Conservation (phyloP, 2,888 invertebrate species). For the Drosophila setosimentum region DNA sequence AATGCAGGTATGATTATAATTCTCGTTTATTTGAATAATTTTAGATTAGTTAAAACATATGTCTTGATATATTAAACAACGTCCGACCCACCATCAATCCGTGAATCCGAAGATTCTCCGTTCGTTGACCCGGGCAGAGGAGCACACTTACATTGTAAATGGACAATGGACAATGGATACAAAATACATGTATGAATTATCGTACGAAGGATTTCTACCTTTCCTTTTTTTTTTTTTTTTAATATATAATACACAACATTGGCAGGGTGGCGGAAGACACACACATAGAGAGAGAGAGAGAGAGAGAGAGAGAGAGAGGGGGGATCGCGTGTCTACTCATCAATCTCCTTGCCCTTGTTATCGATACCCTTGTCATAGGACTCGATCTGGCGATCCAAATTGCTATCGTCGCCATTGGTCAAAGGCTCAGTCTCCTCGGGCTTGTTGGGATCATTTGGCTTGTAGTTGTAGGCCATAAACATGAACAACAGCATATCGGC, state of each 20-base stretch:
- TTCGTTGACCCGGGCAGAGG: constrained; percentile 13
- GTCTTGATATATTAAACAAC: constrained; percentile 66
- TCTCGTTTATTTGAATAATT: constrained; percentile 60
- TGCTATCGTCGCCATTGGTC: constrained; percentile 30
- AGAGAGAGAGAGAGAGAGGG: background rate
- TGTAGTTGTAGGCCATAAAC: constrained; percentile 92
- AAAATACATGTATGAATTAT: constrained; percentile 20
- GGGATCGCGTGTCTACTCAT: constrained; percentile 45
- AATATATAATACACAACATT: constrained; percentile 50
- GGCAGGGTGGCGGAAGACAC: constrained; percentile 6
- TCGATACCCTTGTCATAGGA: constrained; percentile 62
- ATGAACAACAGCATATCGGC: constrained; percentile 93
- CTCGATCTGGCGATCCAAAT: constrained; percentile 17
- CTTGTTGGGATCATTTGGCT: constrained; percentile 82
- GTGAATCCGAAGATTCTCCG: constrained; percentile 4
- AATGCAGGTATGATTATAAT: constrained; percentile 26
- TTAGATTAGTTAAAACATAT: constrained; percentile 56
- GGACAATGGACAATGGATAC: constrained; percentile 21
- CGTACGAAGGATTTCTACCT: constrained; percentile 2
- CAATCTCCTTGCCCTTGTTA: constrained; percentile 67
- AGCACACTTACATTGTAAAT: constrained; percentile 56
- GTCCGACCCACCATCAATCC: constrained; percentile 15
- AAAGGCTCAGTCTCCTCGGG: constrained; percentile 60
- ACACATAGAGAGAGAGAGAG: background rate
- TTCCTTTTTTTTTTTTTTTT: background rate